Evolutionary conservation across 2,113 vertebrate species (phyloP).

Genomic region (Chelonoidis abingdonii): DNA sequence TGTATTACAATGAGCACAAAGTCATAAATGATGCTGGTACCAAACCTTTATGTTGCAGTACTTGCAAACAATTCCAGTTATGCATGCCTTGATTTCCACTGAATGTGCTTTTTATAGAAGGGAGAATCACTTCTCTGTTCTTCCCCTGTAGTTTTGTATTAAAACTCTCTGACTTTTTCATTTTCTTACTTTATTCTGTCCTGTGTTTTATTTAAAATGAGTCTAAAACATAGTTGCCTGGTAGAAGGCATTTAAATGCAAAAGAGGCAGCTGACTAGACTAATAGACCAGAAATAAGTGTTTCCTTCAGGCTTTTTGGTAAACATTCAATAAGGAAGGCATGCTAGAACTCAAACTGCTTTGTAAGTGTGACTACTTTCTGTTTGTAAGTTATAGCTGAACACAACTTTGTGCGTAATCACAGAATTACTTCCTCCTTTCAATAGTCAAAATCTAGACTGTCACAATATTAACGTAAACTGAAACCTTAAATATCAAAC

Average conservation of each 20-base stretch:
- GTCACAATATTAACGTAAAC: neutral
- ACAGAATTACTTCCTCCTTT: neutral
- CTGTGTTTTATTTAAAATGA: neutral
- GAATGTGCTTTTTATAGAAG: neutral
- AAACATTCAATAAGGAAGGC: neutral
- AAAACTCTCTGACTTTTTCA: too few relatives aligned
- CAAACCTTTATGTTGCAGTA: neutral
- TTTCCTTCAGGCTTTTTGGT: neutral
- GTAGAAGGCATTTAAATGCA: neutral
- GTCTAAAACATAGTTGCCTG: neutral
- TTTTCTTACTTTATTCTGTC: neutral
- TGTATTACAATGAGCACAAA: neutral
- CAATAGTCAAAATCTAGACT: neutral
- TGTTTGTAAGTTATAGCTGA: neutral
- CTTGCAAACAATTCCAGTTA: accelerated
- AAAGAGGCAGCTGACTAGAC: neutral
- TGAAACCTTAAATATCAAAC: neutral
- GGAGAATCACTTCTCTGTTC: neutral
- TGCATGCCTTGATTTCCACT: neutral
- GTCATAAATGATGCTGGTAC: neutral
- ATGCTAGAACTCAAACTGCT: neutral
- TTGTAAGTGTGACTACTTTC: neutral
- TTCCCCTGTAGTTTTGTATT: neutral
- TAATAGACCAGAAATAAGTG: neutral
- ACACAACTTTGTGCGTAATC: neutral